Evolutionary conservation across 2,888 invertebrate species (phyloP).

Genomic region (Oligia latruncula): DNA sequence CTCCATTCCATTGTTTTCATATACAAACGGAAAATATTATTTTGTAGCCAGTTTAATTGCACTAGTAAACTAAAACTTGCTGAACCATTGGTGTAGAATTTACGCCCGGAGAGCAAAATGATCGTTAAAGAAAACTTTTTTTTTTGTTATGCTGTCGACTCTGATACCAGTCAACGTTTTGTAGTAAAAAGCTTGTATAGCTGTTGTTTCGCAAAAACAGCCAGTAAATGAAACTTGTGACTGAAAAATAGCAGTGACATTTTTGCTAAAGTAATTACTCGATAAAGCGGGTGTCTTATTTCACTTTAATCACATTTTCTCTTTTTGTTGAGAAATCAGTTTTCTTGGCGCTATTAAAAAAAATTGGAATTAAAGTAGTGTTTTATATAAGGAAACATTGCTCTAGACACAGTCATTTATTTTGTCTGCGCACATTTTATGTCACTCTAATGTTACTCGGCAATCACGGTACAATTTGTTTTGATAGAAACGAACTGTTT

Average conservation of each 20-base stretch:
- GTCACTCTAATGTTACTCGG: conserved; percentile 38
- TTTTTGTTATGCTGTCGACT: conserved; percentile 14
- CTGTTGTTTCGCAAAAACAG: conserved; percentile 17
- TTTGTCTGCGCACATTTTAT: conserved; percentile 6
- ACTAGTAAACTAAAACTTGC: conserved; percentile 46
- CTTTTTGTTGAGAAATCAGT: conserved; percentile 11
- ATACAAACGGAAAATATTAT: conserved; percentile 37
- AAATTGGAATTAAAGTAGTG: background rate
- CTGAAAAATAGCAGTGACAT: conserved; percentile 43
- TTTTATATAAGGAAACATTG: conserved; percentile 10
- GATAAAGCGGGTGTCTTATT: conserved; percentile 15
- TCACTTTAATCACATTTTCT: conserved; percentile 25
- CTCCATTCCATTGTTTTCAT: conserved; percentile 34
- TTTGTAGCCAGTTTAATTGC: conserved; percentile 47
- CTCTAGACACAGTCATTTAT: conserved; percentile 22
- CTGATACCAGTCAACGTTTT: conserved; percentile 7
- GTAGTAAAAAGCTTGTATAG: background rate
- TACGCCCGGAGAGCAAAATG: conserved; percentile 38
- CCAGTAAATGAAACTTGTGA: conserved; percentile 33
- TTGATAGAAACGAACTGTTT: conserved; percentile 10
- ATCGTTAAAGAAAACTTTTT: conserved; percentile 32
- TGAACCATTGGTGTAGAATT: conserved; percentile 45
- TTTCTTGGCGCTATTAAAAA: background rate
- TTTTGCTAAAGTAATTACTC: conserved; percentile 37
- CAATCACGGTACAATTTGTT: conserved; percentile 57